These are phyloP conservation scores for Apocheima hispidaria DNA, from an alignment of 2,888 invertebrate species.

Conservation along the genomic window DNA sequence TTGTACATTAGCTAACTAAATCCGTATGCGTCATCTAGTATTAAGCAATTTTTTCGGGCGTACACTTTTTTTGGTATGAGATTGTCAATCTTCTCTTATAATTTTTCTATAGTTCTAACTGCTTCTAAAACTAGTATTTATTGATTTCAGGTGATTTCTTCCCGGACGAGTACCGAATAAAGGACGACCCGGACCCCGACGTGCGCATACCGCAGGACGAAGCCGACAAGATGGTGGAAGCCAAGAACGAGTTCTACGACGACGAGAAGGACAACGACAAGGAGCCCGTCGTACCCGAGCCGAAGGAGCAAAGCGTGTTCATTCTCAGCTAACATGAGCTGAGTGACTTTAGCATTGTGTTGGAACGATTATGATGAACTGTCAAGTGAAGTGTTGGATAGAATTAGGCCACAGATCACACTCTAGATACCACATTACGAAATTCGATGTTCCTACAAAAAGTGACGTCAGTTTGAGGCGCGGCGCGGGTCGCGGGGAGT, in stretches of 20 bases:
- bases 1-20: too few species aligned
- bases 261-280: constrained; percentile 96
- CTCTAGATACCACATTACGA: too few species aligned
- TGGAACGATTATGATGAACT: constrained; percentile 13
- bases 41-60: too few species aligned
- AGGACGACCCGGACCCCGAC: constrained; percentile 94
- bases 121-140: not conserved
- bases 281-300: constrained; percentile 77
- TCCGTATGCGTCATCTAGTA: too few species aligned
- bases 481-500: too few species aligned
- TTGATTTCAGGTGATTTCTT: constrained; percentile 88
- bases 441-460: too few species aligned
- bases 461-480: too few species aligned
- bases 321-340: constrained; percentile 32
- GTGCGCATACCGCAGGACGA: constrained; percentile 91
- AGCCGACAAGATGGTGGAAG: constrained; percentile 93
- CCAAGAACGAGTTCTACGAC: constrained; percentile 95
- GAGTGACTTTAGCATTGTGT: constrained; percentile 16
- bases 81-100: too few species aligned
- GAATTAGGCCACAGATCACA: too few species aligned
- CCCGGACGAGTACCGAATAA: constrained; percentile 89
- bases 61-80: too few species aligned
- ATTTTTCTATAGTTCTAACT: too few species aligned
- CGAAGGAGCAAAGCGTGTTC: constrained; percentile 60
- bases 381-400: not conserved